Evolutionary conservation across 2,888 invertebrate species (phyloP).

Genomic region (Xanthorhoe designata): DNA sequence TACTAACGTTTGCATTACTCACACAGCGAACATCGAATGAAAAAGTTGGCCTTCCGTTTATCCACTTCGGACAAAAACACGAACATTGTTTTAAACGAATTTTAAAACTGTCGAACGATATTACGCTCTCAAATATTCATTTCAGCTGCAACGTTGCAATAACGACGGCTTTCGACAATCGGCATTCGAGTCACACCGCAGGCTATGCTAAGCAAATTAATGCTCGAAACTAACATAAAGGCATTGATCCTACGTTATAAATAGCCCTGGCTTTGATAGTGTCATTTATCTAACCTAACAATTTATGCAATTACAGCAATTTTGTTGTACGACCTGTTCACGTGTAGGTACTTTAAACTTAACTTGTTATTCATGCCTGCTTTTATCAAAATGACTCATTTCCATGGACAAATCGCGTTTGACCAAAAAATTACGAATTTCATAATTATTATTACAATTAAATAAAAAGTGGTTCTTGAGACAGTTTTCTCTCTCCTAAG

Average conservation of each 20-base stretch:
- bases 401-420: too few relatives aligned
- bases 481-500: too few relatives aligned
- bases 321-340: not conserved
- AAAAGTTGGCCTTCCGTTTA: constrained; percentile 24
- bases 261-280: not conserved
- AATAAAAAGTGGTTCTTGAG: too few relatives aligned
- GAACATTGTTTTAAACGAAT: constrained; percentile 32
- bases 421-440: too few relatives aligned
- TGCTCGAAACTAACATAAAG: constrained; percentile 12
- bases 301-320: not conserved
- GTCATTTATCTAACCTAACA: not conserved
- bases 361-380: too few relatives aligned
- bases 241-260: constrained; percentile 1
- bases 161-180: constrained; percentile 34
- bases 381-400: too few relatives aligned
- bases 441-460: too few relatives aligned
- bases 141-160: constrained; percentile 31
- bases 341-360: not conserved
- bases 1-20: constrained; percentile 4
- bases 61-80: constrained; percentile 30
- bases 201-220: constrained; percentile 38
- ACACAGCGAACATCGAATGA: constrained; percentile 17
- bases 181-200: constrained; percentile 30
- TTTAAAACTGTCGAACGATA: constrained; percentile 29
- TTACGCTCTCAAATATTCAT: constrained; percentile 39